Conservation (phyloP, 2,888 invertebrate species). For the Himalopsyche kuldschensis region DNA sequence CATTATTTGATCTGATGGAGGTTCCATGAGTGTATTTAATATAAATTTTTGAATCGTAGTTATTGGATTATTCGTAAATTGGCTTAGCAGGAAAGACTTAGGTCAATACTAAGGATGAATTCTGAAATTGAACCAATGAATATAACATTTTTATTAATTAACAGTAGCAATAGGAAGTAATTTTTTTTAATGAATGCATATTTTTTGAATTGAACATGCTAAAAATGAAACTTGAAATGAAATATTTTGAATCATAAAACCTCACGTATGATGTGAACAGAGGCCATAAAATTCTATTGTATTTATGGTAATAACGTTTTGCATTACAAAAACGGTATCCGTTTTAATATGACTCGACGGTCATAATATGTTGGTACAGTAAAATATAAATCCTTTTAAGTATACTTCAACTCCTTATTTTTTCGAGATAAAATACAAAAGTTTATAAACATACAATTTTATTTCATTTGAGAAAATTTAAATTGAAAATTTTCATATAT, state of each 20-base stretch:
- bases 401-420: background rate
- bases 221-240: background rate
- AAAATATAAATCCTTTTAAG: background rate
- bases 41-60: too few species aligned
- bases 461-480: background rate
- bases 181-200: too few species aligned
- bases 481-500: background rate
- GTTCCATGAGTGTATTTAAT: too few species aligned
- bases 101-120: too few species aligned
- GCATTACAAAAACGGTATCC: background rate
- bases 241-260: background rate
- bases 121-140: too few species aligned
- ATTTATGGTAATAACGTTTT: background rate
- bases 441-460: background rate
- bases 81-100: too few species aligned
- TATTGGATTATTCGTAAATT: too few species aligned
- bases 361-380: background rate
- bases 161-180: too few species aligned
- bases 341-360: background rate
- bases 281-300: background rate
- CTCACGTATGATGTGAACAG: background rate
- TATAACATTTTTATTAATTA: too few species aligned
- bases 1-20: too few species aligned
- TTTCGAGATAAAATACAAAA: background rate
- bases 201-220: too few species aligned